Evolutionary conservation across 1,140 invertebrate species (phyloP), one percentile per base, ranked within the genome.

Genomic region (Argopecten irradians): DNA sequence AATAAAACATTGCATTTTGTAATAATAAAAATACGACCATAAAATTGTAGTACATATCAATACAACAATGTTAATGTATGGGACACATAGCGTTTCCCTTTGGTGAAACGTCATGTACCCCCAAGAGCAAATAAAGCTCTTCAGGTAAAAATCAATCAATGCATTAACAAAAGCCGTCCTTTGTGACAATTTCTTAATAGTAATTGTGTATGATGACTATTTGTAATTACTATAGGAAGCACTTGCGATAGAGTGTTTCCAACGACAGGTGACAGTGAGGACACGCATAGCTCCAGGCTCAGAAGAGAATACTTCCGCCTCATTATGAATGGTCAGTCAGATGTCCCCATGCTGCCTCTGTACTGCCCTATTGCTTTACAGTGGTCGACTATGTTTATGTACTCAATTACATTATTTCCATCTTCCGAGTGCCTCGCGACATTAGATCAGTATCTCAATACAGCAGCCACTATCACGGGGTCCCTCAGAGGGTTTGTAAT

Each of bases 1-100:
- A 71, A 71, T 71, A 71, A 71, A 71, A 71, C 55, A 71, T 71
- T 71, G 55, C 55, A 71, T 71, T 71, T 71, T 71, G 55, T 71
- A 71, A 71, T 71, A 71, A 71, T 71, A 71, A 71, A 71, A 71
- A 71, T 71, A 71, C 55, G 55, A 71, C 55, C 22, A 28, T 71
- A 71, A 16, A 71, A 28, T 28, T 28, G n/a, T 71, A 71, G n/a
- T 71, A 28, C 22, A 71, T 71, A 22, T 71, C 28, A 71, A 16
- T 28, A 71, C n/a, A 16, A 71, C 55, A 71, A n/a, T 71, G 55
- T 71, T 71, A n/a, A 71, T 28, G 55, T 28, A 71, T 5, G 55
- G 22, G 28, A 71, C n/a, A n/a, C n/a, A n/a, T n/a, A n/a, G 55
- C 55, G 55, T 71, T 71, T 71, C 55, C n/a, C 55, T 71, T 71